These are phyloP conservation scores for Rhabdophis nuchalis DNA, from an alignment of 2,797 vertebrate genomes.

Conservation along the genomic window DNA sequence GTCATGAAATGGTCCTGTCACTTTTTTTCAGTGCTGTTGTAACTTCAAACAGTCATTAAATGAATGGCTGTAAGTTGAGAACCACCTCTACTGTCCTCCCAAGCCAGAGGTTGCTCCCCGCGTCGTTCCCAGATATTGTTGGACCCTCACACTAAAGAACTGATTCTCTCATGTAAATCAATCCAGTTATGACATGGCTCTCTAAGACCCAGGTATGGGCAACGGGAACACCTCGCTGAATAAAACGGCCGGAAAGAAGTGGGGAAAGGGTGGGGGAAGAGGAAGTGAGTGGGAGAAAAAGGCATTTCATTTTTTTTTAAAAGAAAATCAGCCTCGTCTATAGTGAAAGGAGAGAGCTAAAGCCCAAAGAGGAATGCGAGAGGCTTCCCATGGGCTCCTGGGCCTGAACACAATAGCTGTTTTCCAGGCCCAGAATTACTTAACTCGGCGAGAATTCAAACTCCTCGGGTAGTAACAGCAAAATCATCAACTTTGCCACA, in stretches of 20 bases:
- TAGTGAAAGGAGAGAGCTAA: background rate
- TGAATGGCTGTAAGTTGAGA: background rate
- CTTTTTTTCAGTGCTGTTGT: background rate
- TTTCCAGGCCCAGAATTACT: conserved; percentile 85
- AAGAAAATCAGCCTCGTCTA: background rate
- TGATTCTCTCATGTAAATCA: background rate
- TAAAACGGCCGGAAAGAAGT: background rate
- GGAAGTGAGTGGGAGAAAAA: background rate
- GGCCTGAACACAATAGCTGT: conserved; percentile 71
- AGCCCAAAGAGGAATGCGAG: conserved; percentile 14
- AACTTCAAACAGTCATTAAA: background rate
- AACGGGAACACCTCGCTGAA: background rate
- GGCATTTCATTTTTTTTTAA: background rate
- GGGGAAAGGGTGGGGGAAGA: background rate
- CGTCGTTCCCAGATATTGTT: background rate
- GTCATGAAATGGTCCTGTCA: background rate
- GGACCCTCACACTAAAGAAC: too few species aligned
- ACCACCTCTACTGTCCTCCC: background rate
- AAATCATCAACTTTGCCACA: conserved; percentile 72
- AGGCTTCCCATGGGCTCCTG: conserved; percentile 44
- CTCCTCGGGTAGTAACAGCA: conserved; percentile 60
- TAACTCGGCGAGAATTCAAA: conserved; percentile 90
- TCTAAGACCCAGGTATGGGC: background rate
- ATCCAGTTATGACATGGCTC: background rate
- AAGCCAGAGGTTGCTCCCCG: background rate